Conservation (phyloP, 2,888 invertebrate genomes). For the Trileptium ribeirensis region DNA sequence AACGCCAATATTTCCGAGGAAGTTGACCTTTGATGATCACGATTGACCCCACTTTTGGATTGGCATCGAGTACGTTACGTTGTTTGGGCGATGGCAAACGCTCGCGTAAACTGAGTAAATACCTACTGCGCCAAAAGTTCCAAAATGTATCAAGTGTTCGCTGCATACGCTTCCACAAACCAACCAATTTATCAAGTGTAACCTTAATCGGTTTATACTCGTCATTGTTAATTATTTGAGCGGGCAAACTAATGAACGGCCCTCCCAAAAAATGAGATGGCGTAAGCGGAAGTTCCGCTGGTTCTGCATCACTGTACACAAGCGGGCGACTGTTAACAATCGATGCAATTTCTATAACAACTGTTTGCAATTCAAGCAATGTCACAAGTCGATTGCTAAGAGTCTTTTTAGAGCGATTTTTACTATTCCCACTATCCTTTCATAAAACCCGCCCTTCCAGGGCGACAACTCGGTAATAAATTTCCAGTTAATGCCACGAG, state of each 20-base stretch:
- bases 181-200: not conserved
- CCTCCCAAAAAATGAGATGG: not conserved
- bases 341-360: conserved; percentile 22
- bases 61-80: not conserved
- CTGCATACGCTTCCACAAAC: not conserved
- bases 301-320: conserved; percentile 10
- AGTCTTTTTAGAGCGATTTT: conserved; percentile 16
- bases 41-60: not conserved
- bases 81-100: not conserved
- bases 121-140: conserved; percentile 10
- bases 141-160: conserved; percentile 2
- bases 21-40: not conserved
- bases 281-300: too few species aligned
- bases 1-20: not conserved
- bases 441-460: conserved; percentile 22
- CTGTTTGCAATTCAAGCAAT: conserved; percentile 8
- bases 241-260: not conserved
- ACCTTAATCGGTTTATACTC: not conserved
- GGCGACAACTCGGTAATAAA: conserved; percentile 23
- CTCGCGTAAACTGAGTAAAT: conserved; percentile 7
- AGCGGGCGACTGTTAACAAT: conserved; percentile 19
- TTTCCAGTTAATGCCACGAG: conserved; percentile 10
- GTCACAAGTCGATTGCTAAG: conserved; percentile 11
- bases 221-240: not conserved
- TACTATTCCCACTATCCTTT: not conserved